These are phyloP conservation scores for Hydrolagus colliei DNA, from an alignment of 2,797 vertebrate species.

Conservation along the genomic window DNA sequence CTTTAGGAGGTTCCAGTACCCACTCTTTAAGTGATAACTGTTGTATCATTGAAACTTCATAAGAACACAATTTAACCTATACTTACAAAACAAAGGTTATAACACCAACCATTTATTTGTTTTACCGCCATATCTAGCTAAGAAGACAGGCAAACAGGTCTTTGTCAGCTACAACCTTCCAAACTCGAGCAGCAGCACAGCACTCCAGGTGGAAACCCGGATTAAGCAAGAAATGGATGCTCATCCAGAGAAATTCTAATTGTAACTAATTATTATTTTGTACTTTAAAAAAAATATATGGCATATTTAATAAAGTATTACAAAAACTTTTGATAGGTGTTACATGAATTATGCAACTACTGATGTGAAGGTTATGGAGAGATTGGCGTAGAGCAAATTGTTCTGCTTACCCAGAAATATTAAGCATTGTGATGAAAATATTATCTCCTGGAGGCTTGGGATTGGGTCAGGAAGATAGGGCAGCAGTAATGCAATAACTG, in stretches of 20 bases:
- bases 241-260: slow-evolving; percentile 80
- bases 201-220: slow-evolving; percentile 79
- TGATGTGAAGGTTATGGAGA: background rate
- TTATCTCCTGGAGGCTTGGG: too few relatives aligned
- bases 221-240: slow-evolving; percentile 87
- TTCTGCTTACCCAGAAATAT: too few relatives aligned
- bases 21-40: background rate
- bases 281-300: background rate
- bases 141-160: slow-evolving; percentile 90
- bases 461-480: too few relatives aligned
- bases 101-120: too few relatives aligned
- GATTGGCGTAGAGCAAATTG: too few relatives aligned
- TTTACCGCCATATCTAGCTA: slow-evolving; percentile 61
- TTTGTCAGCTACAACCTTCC: slow-evolving; percentile 88
- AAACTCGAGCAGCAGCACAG: slow-evolving; percentile 64
- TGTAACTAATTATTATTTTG: background rate
- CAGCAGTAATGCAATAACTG: too few relatives aligned
- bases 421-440: too few relatives aligned
- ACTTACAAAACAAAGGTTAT: too few relatives aligned
- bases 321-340: slow-evolving; percentile 34
- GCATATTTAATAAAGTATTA: slow-evolving; percentile 30
- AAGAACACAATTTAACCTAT: too few relatives aligned
- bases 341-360: background rate
- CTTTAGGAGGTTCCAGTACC: background rate
- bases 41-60: too few relatives aligned